A percentile compares a stretch with the other conserved stretches of the same genome.
Evolutionary conservation across 2,113 vertebrate species (phyloP).

Genomic region (Scomber scombrus): DNA sequence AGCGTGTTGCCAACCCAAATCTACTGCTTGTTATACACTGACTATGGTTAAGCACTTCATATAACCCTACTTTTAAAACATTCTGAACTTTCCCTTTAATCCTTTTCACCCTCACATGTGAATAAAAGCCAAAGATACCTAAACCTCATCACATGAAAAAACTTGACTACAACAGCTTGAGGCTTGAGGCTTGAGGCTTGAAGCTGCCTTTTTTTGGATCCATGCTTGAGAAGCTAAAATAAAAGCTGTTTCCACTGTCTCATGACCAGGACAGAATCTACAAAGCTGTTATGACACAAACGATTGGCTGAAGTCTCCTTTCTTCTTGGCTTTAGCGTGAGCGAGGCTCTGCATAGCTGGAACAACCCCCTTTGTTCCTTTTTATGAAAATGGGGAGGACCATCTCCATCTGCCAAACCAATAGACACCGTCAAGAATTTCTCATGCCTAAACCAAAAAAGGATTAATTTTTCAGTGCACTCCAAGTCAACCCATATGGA

Average conservation of each 20-base stretch:
- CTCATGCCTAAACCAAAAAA: no score
- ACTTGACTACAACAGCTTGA: not conserved
- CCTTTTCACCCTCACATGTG: no score
- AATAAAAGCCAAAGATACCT: no score
- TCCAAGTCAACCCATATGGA: no score
- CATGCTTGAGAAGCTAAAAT: not conserved
- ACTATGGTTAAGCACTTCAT: no score
- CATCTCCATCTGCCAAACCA: not conserved
- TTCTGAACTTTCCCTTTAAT: no score
- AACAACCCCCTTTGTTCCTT: not conserved
- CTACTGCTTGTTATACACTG: no score
- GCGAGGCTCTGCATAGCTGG: not conserved
- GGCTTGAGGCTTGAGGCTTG: no score
- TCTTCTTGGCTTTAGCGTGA: not conserved
- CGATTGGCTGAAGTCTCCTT: not conserved
- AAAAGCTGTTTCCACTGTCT: conserved; percentile 8
- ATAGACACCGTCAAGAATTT: not conserved
- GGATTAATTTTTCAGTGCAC: no score
- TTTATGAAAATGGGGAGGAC: not conserved
- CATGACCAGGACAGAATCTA: not conserved
- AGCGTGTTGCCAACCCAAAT: no score
- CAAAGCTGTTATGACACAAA: conserved; percentile 15
- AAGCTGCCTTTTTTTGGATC: not conserved
- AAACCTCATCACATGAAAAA: no score
- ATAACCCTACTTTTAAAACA: no score